Conservation (phyloP, 2,888 invertebrate species). For the Cerastis rubricosa region DNA sequence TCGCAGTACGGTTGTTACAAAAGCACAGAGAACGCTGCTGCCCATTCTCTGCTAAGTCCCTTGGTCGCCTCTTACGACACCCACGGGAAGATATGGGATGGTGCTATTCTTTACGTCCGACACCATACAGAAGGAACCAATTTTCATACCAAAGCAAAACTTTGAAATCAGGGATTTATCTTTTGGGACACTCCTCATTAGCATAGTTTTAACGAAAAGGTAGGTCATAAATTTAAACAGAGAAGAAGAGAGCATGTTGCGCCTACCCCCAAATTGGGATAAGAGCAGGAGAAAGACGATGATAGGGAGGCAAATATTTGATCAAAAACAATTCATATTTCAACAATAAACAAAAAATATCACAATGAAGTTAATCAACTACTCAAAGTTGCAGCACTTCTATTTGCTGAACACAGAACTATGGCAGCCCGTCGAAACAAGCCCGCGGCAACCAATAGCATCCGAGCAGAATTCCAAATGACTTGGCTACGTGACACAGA, state of each 20-base stretch:
- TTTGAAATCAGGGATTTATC: neutral
- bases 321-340: neutral
- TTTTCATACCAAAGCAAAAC: neutral
- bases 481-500: slow-evolving; percentile 77
- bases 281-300: neutral
- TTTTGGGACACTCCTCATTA: too few relatives aligned
- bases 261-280: neutral
- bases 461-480: slow-evolving; percentile 84
- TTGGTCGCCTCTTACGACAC: too few relatives aligned
- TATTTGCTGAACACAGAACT: slow-evolving; percentile 66
- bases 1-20: too few relatives aligned
- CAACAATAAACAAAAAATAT: neutral
- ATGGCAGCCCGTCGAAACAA: slow-evolving; percentile 80
- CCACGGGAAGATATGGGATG: too few relatives aligned
- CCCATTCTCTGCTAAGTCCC: too few relatives aligned
- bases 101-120: too few relatives aligned
- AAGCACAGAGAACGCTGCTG: too few relatives aligned
- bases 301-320: neutral
- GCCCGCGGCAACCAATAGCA: slow-evolving; percentile 74
- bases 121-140: too few relatives aligned
- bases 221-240: neutral
- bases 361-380: slow-evolving; percentile 45
- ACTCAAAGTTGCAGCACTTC: slow-evolving; percentile 27
- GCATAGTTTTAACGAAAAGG: neutral
- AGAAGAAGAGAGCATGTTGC: neutral